Conservation (phyloP, 1,140 invertebrate genomes). For the Mactra quadrangularis region DNA sequence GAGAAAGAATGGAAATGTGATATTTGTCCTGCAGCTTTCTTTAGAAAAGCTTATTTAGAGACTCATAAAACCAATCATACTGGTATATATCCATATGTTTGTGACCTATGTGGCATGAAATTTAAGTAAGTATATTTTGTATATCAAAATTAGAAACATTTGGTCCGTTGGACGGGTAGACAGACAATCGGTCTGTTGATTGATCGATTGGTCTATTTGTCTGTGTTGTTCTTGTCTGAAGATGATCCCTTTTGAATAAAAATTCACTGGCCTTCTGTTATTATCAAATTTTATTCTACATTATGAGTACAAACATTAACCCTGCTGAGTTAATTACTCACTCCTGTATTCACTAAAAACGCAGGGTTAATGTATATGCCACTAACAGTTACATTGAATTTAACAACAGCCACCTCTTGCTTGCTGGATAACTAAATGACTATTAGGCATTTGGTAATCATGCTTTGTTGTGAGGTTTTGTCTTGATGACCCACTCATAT, state of each 20-base stretch:
- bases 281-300: too few relatives aligned
- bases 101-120: slow-evolving; percentile 50
- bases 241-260: neutral
- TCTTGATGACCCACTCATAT: too few relatives aligned
- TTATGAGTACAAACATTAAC: too few relatives aligned
- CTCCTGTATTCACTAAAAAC: too few relatives aligned
- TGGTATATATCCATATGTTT: slow-evolving; percentile 34
- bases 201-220: neutral
- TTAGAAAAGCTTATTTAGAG: slow-evolving; percentile 32
- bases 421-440: too few relatives aligned
- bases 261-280: neutral
- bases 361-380: too few relatives aligned
- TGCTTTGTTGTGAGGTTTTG: too few relatives aligned
- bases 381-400: too few relatives aligned
- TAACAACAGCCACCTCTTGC: too few relatives aligned
- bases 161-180: neutral
- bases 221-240: too few relatives aligned
- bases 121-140: slow-evolving; percentile 59
- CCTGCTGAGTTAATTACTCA: too few relatives aligned
- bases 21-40: slow-evolving; percentile 47
- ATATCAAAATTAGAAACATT: neutral
- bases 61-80: slow-evolving; percentile 38
- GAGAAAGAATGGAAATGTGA: slow-evolving; percentile 54
- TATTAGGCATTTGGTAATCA: too few relatives aligned
- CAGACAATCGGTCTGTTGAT: neutral